Conservation (phyloP, 1,140 invertebrate species). For the Diuraphis noxia region DNA sequence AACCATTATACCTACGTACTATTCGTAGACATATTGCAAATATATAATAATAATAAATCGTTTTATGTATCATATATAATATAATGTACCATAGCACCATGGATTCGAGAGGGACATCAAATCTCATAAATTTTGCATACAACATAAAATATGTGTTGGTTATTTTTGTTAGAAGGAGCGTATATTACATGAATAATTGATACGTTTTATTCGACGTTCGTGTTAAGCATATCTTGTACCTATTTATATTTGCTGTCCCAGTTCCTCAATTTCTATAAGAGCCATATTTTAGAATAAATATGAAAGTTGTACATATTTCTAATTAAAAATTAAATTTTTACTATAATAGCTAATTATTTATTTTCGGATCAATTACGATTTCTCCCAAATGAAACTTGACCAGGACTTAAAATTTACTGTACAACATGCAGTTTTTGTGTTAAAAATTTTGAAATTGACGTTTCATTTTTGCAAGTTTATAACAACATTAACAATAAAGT, state of each 20-base stretch:
- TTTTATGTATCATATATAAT: background rate
- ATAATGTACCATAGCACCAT: background rate
- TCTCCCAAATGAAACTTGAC: too few species aligned
- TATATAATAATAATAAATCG: background rate
- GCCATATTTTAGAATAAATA: background rate
- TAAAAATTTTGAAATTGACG: background rate
- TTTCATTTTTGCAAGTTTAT: background rate
- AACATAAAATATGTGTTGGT: background rate
- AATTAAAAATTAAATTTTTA: too few species aligned
- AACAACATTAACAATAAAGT: background rate
- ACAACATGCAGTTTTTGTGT: too few species aligned
- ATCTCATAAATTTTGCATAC: background rate
- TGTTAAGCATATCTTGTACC: background rate
- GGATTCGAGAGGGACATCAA: background rate
- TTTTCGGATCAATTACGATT: too few species aligned
- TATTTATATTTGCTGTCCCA: background rate
- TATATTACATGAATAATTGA: conserved; percentile 4
- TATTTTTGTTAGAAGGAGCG: background rate
- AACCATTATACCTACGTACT: too few species aligned
- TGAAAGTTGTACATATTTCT: background rate
- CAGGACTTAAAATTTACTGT: too few species aligned
- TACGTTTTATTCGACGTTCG: background rate
- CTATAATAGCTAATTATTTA: too few species aligned
- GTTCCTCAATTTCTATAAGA: background rate
- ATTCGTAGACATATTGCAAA: background rate